Base-by-base conservation (phyloP, 2,888 invertebrate species). In the Dione vanillae region DNA sequence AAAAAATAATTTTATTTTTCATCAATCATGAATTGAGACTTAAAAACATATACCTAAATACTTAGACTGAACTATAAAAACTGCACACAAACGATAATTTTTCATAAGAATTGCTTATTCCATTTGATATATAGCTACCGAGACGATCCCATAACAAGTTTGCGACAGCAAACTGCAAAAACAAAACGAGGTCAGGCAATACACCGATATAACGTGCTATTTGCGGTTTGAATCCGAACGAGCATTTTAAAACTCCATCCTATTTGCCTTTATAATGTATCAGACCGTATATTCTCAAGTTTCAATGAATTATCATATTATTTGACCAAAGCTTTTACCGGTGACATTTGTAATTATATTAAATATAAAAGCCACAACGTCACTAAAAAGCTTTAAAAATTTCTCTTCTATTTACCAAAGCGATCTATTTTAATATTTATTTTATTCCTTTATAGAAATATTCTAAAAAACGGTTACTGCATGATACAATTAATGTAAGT, bases 181-280 rank as follows among this genome's bases (percentile, higher is more conserved):
- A 73, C 59, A 65, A 49, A 73, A 70, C 47, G 67, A 52, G 54
- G 70, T 73, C 73, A 70, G 67, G 49, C 73, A 47, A 66, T 70
- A 65, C 71, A 68, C 70, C 67, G 51, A 70, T 70, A 73, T 61
- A 47, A 16, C 59, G 47, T 47, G 67, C 70, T 70, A 68, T 73
- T 73, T 73, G 70, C 49, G 70, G 67, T 67, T 67, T 65, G 56
- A 47, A 61, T 61, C 19, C 70, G 64, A 69, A 64, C 19, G 64
- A 45, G 61, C 37, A 64, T 67, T 72, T 73, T 70, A 65, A 73
- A 67, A 52, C 59, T 47, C 69, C 37, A 37, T 51, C 19, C 43
- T 40, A 41, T 45, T 45, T 69, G 51, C 40, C 61, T 61, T 45
- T 6, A 69, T 69, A 69, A 61, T 51, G 43, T 51, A 45, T 45